Conservation (phyloP, 2,888 invertebrate genomes). For the Limenitis camilla region DNA sequence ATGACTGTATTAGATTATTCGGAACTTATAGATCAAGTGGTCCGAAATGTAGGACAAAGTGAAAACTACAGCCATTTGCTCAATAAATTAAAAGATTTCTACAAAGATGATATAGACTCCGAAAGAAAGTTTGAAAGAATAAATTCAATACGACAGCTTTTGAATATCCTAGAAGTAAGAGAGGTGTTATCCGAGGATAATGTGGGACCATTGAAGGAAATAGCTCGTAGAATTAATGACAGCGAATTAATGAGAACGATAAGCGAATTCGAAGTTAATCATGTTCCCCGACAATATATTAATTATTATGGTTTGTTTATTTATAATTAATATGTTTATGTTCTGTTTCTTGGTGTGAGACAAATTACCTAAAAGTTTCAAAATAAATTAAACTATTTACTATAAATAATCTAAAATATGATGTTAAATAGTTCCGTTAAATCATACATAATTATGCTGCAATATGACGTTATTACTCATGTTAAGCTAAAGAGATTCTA, state of each 20-base stretch:
- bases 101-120: slow-evolving; percentile 54
- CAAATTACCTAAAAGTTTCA: too few relatives aligned
- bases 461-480: not conserved
- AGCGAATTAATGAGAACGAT: slow-evolving; percentile 38
- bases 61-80: slow-evolving; percentile 43
- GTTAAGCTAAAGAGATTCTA: not conserved
- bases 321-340: not conserved
- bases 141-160: slow-evolving; percentile 42
- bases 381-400: too few relatives aligned
- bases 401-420: too few relatives aligned
- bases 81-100: slow-evolving; percentile 46
- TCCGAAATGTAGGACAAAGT: slow-evolving; percentile 37
- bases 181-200: slow-evolving; percentile 53
- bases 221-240: slow-evolving; percentile 43
- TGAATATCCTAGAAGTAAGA: slow-evolving; percentile 53
- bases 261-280: slow-evolving; percentile 39
- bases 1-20: slow-evolving; percentile 55
- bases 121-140: slow-evolving; percentile 54
- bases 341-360: not conserved
- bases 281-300: slow-evolving; percentile 31
- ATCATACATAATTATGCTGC: too few relatives aligned
- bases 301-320: slow-evolving; percentile 45
- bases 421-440: too few relatives aligned
- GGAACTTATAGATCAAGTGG: slow-evolving; percentile 42
- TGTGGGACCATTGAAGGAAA: slow-evolving; percentile 46